Conservation (phyloP, 2,888 invertebrate species). For the Callimorpha dominula region DNA sequence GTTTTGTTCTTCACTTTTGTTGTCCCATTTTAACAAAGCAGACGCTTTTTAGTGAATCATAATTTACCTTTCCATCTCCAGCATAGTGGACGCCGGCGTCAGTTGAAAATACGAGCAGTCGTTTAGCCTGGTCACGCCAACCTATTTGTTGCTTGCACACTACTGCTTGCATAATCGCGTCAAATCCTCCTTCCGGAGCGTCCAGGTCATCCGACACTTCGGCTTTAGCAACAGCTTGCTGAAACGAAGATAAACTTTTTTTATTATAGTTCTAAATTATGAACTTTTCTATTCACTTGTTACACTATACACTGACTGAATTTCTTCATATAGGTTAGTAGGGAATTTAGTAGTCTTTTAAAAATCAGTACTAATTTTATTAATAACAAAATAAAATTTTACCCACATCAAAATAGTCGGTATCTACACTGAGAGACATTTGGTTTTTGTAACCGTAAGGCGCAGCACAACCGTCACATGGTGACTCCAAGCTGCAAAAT, state of each 20-base stretch:
- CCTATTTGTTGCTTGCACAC: slow-evolving; percentile 96
- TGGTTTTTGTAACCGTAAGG: slow-evolving; percentile 99
- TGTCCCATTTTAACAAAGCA: no score
- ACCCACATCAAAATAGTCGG: slow-evolving; percentile 94
- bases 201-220: slow-evolving; percentile 98
- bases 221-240: slow-evolving; percentile 92
- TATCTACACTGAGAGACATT: slow-evolving; percentile 95
- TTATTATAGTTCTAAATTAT: neutral
- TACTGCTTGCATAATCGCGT: slow-evolving; percentile 99
- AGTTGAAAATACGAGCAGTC: slow-evolving; percentile 98
- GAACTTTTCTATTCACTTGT: no score
- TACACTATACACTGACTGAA: no score
- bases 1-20: no score
- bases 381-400: neutral
- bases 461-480: slow-evolving; percentile 92
- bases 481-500: slow-evolving; percentile 73
- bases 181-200: slow-evolving; percentile 99
- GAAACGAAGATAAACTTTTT: slow-evolving; percentile 24
- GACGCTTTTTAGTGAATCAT: neutral
- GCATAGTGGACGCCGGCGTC: slow-evolving; percentile 99
- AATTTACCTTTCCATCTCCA: slow-evolving; percentile 97
- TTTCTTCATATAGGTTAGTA: no score
- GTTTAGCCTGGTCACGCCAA: slow-evolving; percentile 97
- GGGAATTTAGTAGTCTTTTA: no score
- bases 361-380: neutral